phyloP scores from a whole-genome alignment of 2,113 vertebrate species.

The Zosterops pallidus region DNA sequence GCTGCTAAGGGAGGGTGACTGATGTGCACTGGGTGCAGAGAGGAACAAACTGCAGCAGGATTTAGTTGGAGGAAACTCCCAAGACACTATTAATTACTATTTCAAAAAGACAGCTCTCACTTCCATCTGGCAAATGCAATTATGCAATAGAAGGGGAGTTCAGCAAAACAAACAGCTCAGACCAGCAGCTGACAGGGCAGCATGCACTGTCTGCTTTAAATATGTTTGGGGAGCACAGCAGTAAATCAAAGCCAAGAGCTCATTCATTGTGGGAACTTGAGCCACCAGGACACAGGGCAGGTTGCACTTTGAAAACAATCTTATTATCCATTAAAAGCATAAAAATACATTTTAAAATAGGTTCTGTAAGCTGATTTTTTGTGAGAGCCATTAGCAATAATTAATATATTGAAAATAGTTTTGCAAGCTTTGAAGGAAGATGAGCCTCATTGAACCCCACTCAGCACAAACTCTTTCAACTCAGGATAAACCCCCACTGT shows the following conservation, averaged over 20 bases:
- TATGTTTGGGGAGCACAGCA: not conserved
- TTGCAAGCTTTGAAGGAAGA: not conserved
- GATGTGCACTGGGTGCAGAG: not conserved
- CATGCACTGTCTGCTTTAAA: not conserved
- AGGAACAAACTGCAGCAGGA: not conserved
- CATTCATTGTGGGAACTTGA: not conserved
- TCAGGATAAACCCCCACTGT: not conserved
- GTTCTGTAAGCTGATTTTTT: not conserved
- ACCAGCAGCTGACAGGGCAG: not conserved
- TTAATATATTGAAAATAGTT: not conserved
- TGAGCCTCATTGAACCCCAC: not conserved
- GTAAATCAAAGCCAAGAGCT: not conserved
- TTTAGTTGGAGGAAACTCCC: not conserved
- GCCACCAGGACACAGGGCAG: not conserved
- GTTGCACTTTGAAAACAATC: not conserved
- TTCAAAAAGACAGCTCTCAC: constrained; percentile 11
- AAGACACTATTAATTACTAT: not conserved
- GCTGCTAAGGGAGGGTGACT: not conserved
- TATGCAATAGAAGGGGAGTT: not conserved
- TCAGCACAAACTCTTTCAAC: not conserved
- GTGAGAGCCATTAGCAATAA: not conserved
- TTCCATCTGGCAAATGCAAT: constrained; percentile 23
- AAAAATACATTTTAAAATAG: not conserved
- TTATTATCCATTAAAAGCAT: not conserved
- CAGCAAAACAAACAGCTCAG: constrained; percentile 29